Evolutionary conservation across 2,113 vertebrate genomes (phyloP), one percentile per base, ranked within the genome.

Genomic region (Semnornis frantzii): DNA sequence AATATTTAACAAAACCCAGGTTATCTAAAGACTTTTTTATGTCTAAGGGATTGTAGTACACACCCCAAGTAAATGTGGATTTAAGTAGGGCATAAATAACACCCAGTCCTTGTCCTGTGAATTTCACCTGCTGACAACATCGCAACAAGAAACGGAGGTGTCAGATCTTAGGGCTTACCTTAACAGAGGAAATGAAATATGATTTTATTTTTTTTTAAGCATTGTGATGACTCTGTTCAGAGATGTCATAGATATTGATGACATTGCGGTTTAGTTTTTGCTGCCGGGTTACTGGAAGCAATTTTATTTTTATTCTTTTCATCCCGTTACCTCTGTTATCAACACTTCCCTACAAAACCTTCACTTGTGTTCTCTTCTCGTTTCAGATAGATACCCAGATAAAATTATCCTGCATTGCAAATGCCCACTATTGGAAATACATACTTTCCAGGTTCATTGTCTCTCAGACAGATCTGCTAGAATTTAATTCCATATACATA

Each of bases 231-330:
- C 91, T 94, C 89, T 91, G 16, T 95, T 87, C 92, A 44, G 65
- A 54, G 86, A 91, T 96, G 93, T 92, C 96, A 66, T 27, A 50
- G 95, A 81, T 96, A 94, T 91, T 92, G 93, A 95, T 96, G 95
- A 57, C 37, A 79, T 46, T 10, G 15, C 82, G 68, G 60, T 94
- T 94, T 73, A 63, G 85, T 62, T 92, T 69, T 93, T 94, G 79
- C 93, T 1, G 27, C 82, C 68, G 92, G 91, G 90, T 95, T 91
- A 92, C 72, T 95, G 82, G 86, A 91, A 95, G 83, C 76, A 90
- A 79, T 95, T 96, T 95, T 87, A 63, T 87, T 94, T 95, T 93
- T 90, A 80, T 91, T 93, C 58, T 90, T 85, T 91, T 89, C 82
- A 60, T 93, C 79, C 73, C 79, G 69, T 76, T 95, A 75, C 72